These are phyloP conservation scores for Macrocentrus cingulum DNA, from an alignment of 1,140 invertebrate species.

Conservation along the genomic window DNA sequence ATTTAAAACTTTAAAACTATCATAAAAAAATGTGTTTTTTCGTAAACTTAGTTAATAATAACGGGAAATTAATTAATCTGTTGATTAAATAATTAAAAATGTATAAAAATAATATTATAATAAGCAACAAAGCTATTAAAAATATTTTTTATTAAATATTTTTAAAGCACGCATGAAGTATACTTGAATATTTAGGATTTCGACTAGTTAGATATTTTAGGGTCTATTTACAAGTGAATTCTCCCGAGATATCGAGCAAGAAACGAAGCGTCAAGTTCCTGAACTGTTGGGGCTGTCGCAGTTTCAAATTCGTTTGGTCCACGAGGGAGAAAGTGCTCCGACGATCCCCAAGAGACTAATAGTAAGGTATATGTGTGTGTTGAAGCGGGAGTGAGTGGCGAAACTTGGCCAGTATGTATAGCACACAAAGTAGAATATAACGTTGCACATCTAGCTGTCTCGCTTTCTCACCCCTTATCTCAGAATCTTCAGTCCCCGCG, in stretches of 20 bases:
- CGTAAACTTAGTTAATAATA: too few species aligned
- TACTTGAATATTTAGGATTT: background rate
- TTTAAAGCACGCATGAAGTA: background rate
- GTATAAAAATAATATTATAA: too few species aligned
- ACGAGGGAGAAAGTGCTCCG: background rate
- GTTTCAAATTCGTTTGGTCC: conserved; percentile 4
- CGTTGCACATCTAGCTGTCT: too few species aligned
- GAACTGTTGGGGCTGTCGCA: background rate
- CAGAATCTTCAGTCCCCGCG: too few species aligned
- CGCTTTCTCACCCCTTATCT: too few species aligned
- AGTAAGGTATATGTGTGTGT: background rate
- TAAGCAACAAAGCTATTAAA: too few species aligned
- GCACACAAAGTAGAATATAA: too few species aligned
- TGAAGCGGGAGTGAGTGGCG: background rate
- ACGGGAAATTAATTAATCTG: too few species aligned
- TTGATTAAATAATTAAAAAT: too few species aligned
- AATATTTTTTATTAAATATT: too few species aligned
- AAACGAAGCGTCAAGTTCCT: background rate
- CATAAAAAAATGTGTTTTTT: too few species aligned
- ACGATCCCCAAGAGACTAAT: background rate
- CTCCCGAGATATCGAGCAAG: background rate
- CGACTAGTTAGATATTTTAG: background rate
- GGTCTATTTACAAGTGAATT: background rate
- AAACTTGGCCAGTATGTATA: background rate
- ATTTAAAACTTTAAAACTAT: too few species aligned